phyloP scores from a whole-genome alignment of 2,797 vertebrate genomes.

The Melanotaenia maccullochi region DNA sequence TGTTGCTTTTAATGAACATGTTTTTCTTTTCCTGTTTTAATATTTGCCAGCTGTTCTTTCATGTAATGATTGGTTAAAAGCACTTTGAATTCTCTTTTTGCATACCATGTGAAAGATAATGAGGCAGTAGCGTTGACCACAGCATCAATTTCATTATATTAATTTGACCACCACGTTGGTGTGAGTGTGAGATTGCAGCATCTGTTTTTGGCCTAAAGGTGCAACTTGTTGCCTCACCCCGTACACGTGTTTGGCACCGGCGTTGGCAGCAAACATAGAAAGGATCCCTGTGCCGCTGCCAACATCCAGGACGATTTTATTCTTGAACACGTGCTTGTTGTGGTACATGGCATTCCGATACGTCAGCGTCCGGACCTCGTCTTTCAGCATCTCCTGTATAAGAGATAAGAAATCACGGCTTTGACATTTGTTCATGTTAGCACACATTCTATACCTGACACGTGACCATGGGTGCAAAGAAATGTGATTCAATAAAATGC shows the following conservation, averaged over 20 bases:
- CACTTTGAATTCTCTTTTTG: neutral
- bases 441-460: neutral
- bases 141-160: neutral
- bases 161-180: neutral
- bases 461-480: neutral
- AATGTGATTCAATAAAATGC: neutral
- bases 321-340: constrained; percentile 98
- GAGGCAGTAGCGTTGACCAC: neutral
- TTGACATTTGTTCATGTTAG: neutral
- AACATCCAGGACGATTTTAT: constrained; percentile 96
- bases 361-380: constrained; percentile 95
- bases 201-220: constrained; percentile 15
- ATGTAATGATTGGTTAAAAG: neutral
- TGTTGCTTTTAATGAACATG: neutral
- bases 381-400: constrained; percentile 96
- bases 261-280: constrained; percentile 98
- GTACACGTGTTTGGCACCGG: constrained; percentile 96
- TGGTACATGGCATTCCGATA: constrained; percentile 99
- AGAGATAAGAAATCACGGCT: neutral
- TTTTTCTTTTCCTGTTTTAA: neutral
- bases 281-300: constrained; percentile 98
- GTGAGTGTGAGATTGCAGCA: neutral
- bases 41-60: neutral
- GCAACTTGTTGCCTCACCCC: constrained; percentile 85
- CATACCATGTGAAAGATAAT: neutral